Evolutionary conservation across 2,888 invertebrate genomes (phyloP).

Genomic region (Cosmia trapezina): DNA sequence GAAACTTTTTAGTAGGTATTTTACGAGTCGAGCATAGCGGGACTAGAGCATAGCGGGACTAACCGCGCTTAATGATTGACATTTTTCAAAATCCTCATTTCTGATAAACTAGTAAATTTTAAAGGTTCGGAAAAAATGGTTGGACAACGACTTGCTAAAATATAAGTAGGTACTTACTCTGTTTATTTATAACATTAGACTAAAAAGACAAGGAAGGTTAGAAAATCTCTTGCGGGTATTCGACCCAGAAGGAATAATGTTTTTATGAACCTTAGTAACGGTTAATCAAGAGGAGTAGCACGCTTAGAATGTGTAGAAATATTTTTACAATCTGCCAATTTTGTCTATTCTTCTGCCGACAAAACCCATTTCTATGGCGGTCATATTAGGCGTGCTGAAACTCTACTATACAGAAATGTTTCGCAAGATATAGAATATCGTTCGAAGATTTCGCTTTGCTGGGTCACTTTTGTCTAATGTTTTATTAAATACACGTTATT

Average conservation of each 20-base stretch:
- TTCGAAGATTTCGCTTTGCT: background rate
- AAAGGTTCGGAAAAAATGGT: no score
- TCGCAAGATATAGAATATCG: background rate
- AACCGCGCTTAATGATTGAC: no score
- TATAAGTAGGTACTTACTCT: background rate
- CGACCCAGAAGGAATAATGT: background rate
- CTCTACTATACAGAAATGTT: background rate
- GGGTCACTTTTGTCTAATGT: background rate
- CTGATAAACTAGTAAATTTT: no score
- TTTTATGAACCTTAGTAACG: background rate
- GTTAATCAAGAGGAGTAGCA: background rate
- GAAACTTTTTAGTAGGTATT: no score
- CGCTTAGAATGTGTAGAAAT: no score
- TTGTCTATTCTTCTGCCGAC: no score
- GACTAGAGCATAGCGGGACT: no score
- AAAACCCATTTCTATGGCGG: no score
- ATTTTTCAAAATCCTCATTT: no score
- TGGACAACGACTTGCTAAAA: background rate
- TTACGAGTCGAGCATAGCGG: no score
- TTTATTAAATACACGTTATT: background rate
- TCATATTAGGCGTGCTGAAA: background rate
- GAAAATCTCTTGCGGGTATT: background rate
- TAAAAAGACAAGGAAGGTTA: background rate
- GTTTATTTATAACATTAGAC: background rate
- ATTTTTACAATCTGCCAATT: no score